Conservation (phyloP, 2,113 vertebrate species). For the Dunckerocampus dactyliophorus region DNA sequence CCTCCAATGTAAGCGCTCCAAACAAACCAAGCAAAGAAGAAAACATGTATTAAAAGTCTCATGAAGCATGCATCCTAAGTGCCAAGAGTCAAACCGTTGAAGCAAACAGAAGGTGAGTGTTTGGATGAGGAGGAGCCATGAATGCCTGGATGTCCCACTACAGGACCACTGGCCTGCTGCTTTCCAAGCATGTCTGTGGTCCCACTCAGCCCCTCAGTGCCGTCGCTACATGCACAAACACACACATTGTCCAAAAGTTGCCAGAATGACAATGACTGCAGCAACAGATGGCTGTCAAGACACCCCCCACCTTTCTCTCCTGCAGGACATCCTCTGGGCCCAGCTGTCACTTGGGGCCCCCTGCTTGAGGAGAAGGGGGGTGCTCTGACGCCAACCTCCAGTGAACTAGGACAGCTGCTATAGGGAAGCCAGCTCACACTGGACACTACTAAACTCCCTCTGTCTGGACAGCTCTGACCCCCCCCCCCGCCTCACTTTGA, state of each 20-base stretch:
- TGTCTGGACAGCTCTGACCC: conserved; percentile 18
- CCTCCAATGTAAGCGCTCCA: too few species aligned
- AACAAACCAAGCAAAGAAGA: too few species aligned
- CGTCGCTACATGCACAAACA: conserved; percentile 6
- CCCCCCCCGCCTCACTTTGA: conserved; percentile 11
- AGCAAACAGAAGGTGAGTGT: too few species aligned
- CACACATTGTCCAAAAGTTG: conserved; percentile 36
- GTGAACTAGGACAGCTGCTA: conserved; percentile 63
- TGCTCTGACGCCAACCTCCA: conserved; percentile 59
- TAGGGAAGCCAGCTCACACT: conserved; percentile 21
- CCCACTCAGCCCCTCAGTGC: too few species aligned
- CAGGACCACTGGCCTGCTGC: too few species aligned
- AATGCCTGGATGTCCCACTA: too few species aligned
- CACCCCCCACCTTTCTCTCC: conserved; percentile 44
- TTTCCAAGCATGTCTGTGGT: too few species aligned
- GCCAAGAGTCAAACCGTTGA: too few species aligned
- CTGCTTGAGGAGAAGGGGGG: conserved; percentile 31
- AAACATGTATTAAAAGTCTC: too few species aligned
- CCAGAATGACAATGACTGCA: conserved; percentile 68
- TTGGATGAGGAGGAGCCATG: too few species aligned
- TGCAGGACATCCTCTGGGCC: conserved; percentile 60
- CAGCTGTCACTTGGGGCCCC: conserved; percentile 64
- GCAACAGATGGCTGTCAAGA: conserved; percentile 73
- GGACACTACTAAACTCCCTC: conserved; percentile 36
- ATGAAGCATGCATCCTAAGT: too few species aligned